A percentile compares a stretch with the other conserved stretches of the same genome.
Conservation (phyloP, 2,888 invertebrate species). For the Hemicrepidius hirtus region DNA sequence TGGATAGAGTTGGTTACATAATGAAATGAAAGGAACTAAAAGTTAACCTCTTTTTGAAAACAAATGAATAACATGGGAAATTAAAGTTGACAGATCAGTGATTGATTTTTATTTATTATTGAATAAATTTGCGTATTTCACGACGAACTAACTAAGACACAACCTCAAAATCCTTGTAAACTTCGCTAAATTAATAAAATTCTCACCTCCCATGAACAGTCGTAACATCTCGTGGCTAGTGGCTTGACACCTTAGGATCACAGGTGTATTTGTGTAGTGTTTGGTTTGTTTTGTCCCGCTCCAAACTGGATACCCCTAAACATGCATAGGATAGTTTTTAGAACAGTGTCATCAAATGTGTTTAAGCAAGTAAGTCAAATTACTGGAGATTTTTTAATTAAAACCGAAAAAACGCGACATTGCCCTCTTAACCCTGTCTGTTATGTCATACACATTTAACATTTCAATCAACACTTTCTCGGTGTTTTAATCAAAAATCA, state of each 20-base stretch:
- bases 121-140: conserved; percentile 52
- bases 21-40: conserved; percentile 20
- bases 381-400: conserved; percentile 31
- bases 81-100: conserved; percentile 49
- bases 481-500: not conserved
- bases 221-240: conserved; percentile 55
- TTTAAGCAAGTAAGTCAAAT: conserved; percentile 62
- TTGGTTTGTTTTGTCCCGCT: conserved; percentile 54
- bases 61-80: conserved; percentile 45
- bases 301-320: conserved; percentile 64
- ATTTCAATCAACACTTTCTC: not conserved
- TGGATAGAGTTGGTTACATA: not conserved
- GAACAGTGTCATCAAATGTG: conserved; percentile 60
- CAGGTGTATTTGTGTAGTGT: conserved; percentile 50
- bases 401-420: conserved; percentile 55
- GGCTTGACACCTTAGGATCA: conserved; percentile 46
- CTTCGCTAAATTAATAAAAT: conserved; percentile 57
- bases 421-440: no score
- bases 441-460: conserved; percentile 66
- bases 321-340: conserved; percentile 67
- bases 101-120: conserved; percentile 55
- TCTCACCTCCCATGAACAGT: conserved; percentile 62
- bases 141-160: conserved; percentile 52
- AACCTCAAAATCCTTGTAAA: conserved; percentile 64
- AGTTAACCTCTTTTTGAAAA: conserved; percentile 44